Conservation (phyloP, 1,140 invertebrate genomes). For the Trinorchestia longiramus region DNA sequence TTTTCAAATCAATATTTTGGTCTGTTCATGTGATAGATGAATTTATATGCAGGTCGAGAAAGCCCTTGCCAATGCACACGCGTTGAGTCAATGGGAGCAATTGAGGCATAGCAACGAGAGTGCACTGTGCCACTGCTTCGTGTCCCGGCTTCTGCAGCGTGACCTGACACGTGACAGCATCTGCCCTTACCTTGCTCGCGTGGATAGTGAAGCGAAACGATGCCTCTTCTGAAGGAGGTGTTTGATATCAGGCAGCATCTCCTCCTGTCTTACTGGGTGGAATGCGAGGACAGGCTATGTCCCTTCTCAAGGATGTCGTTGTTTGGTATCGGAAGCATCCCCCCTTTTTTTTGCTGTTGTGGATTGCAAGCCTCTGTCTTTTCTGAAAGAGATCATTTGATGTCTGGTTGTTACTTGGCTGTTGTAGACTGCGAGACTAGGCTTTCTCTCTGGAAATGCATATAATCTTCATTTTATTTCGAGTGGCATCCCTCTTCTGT, state of each 20-base stretch:
- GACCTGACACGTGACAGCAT: not conserved
- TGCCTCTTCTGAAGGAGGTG: not conserved
- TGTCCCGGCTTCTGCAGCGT: conserved; percentile 1
- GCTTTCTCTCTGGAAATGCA: too few species aligned
- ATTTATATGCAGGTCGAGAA: not conserved
- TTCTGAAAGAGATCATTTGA: not conserved
- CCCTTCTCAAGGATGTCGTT: not conserved
- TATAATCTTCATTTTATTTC: too few species aligned
- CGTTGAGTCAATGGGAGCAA: not conserved
- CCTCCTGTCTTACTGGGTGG: not conserved
- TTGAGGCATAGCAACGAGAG: not conserved
- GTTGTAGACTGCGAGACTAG: too few species aligned
- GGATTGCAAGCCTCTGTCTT: not conserved
- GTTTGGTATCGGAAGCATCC: not conserved
- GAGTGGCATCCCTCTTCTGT: too few species aligned
- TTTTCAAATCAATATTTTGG: not conserved
- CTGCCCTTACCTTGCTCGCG: not conserved
- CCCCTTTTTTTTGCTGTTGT: not conserved
- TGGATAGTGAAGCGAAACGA: not conserved
- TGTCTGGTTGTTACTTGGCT: too few species aligned
- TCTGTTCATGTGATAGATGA: not conserved
- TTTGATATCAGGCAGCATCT: not conserved
- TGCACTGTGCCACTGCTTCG: not conserved
- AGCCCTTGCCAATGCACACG: not conserved
- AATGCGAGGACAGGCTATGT: not conserved